A percentile compares a stretch with the other conserved stretches of the same genome.
phyloP scores from a whole-genome alignment of 2,113 vertebrate species.

The Strix uralensis region DNA sequence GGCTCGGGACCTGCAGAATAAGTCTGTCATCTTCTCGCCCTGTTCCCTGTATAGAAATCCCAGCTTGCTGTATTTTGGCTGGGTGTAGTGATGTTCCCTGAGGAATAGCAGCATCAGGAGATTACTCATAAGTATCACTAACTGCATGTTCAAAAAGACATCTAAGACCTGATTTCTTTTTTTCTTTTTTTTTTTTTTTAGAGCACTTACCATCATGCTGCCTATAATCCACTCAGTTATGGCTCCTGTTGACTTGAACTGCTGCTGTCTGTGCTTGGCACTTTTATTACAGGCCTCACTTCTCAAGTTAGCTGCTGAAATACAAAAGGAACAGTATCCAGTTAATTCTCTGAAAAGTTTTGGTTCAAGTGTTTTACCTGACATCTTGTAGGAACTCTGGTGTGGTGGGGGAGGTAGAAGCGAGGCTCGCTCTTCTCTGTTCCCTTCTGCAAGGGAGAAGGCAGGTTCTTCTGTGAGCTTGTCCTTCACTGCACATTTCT shows the following conservation, averaged over 20 bases:
- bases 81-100: neutral
- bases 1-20: neutral
- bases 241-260: neutral
- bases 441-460: neutral
- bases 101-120: constrained; percentile 1
- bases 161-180: neutral
- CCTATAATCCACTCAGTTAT: neutral
- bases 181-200: neutral
- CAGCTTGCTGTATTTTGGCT: neutral
- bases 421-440: neutral
- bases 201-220: neutral
- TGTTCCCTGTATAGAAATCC: neutral
- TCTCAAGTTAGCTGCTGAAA: neutral
- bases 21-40: neutral
- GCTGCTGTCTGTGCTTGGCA: neutral
- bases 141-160: neutral
- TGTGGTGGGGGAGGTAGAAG: neutral
- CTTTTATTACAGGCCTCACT: neutral
- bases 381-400: neutral
- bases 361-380: neutral
- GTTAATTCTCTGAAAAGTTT: neutral
- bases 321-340: neutral
- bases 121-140: neutral
- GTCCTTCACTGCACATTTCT: neutral
- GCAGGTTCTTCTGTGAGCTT: neutral